Base-by-base conservation (phyloP, 2,888 invertebrate genomes). In the Microplitis manilae region DNA sequence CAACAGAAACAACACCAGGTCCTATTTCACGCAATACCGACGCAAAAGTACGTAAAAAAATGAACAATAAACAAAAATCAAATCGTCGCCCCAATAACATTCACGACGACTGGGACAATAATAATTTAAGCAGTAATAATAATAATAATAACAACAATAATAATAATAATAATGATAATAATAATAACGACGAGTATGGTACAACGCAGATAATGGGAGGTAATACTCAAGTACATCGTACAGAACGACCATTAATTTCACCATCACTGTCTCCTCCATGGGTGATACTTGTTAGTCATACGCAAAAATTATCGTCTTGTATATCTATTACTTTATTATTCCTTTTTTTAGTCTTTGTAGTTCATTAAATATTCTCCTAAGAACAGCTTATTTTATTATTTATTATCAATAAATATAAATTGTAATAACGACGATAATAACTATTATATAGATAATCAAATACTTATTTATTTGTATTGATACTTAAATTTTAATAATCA, bases 181-280 rank as follows among this genome's bases (percentile, higher is more conserved):
- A 81, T 15, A 83, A 81, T 76, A 84, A 84, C 39, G 87, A 87
- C 13, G 85, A 87, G 70, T 83, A 85, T 61, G 86, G 86, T 40
- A 88, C 88, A n/a, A 88, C 89, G 13, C 88, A 89, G 76, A 82
- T 85, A 30, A 86, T 88, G 86, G 85, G 82, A 8, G 87, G 87
- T 38, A 85, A 83, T 39, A 80, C 83, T 59, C 85, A 86, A 13
- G 87, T 87, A 15, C 88, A 88, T 15, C 86, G 86, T 73, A 89
- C 89, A 68, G 89, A 90, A 73, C 85, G 85, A 64, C 89, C 90
- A 4, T 74, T 86, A 15, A 65, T 75, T 59, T 75, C 84, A n/a
- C 87, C 89, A 38, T 87, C 89, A 15, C 67, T 84, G 17, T 84
- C 87, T 9, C 87, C 89, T 9, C 86, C 87, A 2, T 88, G 87